Evolutionary conservation across 2,797 vertebrate species (phyloP).

Genomic region (Erethizon dorsatum): DNA sequence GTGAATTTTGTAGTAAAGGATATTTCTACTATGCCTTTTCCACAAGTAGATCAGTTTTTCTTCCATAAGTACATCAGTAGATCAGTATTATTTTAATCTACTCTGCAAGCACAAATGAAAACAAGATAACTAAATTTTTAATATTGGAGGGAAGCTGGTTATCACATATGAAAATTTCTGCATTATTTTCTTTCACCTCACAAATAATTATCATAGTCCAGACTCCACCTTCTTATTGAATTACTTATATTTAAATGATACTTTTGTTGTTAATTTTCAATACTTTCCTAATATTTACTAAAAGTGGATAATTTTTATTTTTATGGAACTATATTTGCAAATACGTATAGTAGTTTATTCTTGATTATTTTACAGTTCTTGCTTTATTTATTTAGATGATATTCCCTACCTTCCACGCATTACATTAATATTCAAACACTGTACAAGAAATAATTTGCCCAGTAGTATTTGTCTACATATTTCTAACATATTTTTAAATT

Average conservation of each 20-base stretch:
- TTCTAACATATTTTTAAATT: neutral
- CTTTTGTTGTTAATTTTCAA: neutral
- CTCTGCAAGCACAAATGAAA: neutral
- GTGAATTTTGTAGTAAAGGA: neutral
- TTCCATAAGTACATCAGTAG: neutral
- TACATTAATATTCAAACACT: neutral
- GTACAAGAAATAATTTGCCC: conserved; percentile 7
- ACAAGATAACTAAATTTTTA: neutral
- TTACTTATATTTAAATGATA: neutral
- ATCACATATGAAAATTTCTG: neutral
- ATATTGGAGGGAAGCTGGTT: neutral
- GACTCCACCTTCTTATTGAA: neutral
- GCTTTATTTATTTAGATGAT: conserved; percentile 8
- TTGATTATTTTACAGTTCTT: neutral
- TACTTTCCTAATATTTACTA: neutral
- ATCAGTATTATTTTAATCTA: neutral
- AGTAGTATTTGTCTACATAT: neutral
- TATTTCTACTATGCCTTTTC: neutral
- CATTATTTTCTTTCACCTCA: neutral
- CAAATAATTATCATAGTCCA: neutral
- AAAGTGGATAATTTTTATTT: neutral
- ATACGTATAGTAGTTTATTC: neutral
- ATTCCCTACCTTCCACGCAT: neutral
- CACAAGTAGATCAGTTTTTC: neutral
- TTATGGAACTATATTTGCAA: neutral